A percentile compares a stretch with the other conserved stretches of the same genome.
Evolutionary conservation across 2,113 vertebrate species (phyloP).

Genomic region (Serinus canaria): DNA sequence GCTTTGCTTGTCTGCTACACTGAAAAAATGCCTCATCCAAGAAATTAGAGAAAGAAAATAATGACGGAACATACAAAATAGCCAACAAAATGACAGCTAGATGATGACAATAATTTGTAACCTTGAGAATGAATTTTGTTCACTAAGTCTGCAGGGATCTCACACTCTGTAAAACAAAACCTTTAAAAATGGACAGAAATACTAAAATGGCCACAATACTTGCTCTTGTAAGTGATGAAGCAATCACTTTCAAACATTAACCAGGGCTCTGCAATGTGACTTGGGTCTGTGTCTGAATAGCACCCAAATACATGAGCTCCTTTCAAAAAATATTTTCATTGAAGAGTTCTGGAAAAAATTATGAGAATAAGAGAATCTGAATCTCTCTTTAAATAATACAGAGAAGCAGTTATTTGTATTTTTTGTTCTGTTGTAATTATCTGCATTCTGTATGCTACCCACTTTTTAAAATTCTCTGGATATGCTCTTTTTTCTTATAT

Average conservation of each 20-base stretch:
- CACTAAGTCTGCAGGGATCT: slow-evolving; percentile 1
- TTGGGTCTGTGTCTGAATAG: not conserved
- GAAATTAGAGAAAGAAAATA: slow-evolving; percentile 28
- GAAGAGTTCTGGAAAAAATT: not conserved
- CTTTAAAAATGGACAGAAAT: not conserved
- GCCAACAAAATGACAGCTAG: not conserved
- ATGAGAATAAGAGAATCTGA: not conserved
- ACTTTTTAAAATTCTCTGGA: not conserved
- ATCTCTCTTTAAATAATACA: not conserved
- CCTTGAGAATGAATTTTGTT: slow-evolving; percentile 43
- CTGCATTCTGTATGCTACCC: not conserved
- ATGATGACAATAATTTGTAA: slow-evolving; percentile 7
- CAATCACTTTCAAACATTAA: not conserved
- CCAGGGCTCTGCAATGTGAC: accelerated
- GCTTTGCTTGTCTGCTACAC: not conserved
- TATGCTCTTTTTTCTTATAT: not conserved
- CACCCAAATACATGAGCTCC: not conserved
- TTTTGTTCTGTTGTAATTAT: not conserved
- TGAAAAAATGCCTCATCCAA: not conserved
- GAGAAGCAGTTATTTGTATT: not conserved
- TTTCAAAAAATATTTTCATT: not conserved
- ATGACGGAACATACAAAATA: slow-evolving; percentile 22
- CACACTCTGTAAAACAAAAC: not conserved
- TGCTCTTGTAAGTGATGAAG: not conserved
- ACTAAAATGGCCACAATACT: not conserved